Percentiles rank a stretch among this genome's conserved stretches.
Evolutionary conservation across 2,888 invertebrate genomes (phyloP).

Genomic region (Aphidius colemani): DNA sequence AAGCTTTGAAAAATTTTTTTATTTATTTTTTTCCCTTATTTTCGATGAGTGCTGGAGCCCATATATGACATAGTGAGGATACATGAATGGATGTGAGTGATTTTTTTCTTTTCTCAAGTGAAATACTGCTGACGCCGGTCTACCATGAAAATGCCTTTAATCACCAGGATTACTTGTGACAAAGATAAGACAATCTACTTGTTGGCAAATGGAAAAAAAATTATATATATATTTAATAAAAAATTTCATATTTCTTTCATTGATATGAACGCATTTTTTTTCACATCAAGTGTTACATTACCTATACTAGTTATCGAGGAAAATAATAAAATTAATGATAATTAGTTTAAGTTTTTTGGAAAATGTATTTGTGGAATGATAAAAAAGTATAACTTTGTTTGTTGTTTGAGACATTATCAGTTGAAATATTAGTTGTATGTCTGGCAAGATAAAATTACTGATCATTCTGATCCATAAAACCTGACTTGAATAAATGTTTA

Average conservation of each 20-base stretch:
- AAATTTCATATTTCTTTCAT: background rate
- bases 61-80: background rate
- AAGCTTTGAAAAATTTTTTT: too few relatives aligned
- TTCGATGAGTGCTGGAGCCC: background rate
- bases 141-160: constrained; percentile 12
- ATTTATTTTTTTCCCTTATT: too few relatives aligned
- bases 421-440: too few relatives aligned
- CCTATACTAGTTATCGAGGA: background rate
- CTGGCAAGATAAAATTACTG: too few relatives aligned
- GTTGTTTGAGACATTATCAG: too few relatives aligned
- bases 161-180: constrained; percentile 13
- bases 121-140: constrained; percentile 16
- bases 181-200: constrained; percentile 6
- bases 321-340: too few relatives aligned
- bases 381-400: too few relatives aligned
- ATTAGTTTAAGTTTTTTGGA: too few relatives aligned
- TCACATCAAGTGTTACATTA: background rate
- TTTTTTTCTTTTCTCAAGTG: background rate
- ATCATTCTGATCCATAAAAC: too few relatives aligned
- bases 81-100: too few relatives aligned
- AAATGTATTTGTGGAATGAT: too few relatives aligned
- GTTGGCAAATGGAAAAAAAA: background rate
- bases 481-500: too few relatives aligned
- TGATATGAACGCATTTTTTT: background rate
- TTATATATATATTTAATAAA: background rate